A percentile compares a stretch with the other conserved stretches of the same genome.
phyloP scores from a whole-genome alignment of 2,113 vertebrate genomes.

The Vanacampus margaritifer region DNA sequence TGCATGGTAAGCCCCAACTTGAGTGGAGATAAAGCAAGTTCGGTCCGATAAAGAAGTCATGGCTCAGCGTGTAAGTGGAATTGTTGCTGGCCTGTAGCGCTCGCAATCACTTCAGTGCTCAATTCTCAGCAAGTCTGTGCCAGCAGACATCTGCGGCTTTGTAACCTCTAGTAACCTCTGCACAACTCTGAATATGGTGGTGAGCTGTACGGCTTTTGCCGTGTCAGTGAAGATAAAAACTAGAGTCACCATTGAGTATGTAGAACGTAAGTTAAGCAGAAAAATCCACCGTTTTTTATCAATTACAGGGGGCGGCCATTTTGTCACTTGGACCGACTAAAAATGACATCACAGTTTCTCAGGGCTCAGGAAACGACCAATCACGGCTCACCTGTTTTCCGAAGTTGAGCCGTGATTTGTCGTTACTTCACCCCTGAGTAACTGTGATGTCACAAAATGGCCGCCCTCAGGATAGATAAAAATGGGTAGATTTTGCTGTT shows the following conservation, averaged over 20 bases:
- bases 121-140: conserved; percentile 19
- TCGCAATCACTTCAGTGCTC: conserved; percentile 7
- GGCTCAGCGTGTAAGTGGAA: conserved; percentile 25
- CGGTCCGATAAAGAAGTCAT: conserved; percentile 28
- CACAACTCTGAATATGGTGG: conserved; percentile 23
- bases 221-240: background rate
- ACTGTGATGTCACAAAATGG: no score
- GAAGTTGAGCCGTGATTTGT: no score
- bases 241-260: background rate
- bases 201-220: background rate
- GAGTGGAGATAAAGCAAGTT: conserved; percentile 15
- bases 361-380: no score
- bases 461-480: no score
- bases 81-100: conserved; percentile 25
- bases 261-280: no score
- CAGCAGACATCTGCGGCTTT: conserved; percentile 34
- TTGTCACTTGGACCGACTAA: no score
- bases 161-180: conserved; percentile 33
- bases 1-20: conserved; percentile 13
- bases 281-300: no score
- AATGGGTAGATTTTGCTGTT: no score
- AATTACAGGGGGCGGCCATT: no score
- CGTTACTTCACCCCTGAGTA: no score
- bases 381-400: no score
- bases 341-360: no score